Evolutionary conservation across 2,113 vertebrate genomes (phyloP).

Genomic region (Lucifuga dentata): DNA sequence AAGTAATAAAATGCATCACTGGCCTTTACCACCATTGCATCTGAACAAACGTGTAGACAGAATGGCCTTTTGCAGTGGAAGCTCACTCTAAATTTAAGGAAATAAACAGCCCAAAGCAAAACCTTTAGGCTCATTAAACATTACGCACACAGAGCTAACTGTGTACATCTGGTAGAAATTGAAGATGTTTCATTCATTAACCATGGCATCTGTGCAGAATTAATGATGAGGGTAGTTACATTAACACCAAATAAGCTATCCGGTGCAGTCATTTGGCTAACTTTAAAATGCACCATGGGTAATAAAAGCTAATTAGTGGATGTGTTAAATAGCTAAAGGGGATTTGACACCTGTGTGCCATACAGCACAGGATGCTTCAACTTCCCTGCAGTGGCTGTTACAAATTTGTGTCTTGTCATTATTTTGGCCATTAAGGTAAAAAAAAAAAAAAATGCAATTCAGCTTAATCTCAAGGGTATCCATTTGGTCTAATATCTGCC

Average conservation of each 20-base stretch:
- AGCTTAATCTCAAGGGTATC: too few species aligned
- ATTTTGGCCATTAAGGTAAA: slow-evolving; percentile 27
- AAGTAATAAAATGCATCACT: not conserved
- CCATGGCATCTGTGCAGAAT: slow-evolving; percentile 49
- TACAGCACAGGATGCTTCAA: slow-evolving; percentile 5
- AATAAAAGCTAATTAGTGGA: slow-evolving; percentile 55
- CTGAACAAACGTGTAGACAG: not conserved
- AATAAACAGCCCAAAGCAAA: slow-evolving; percentile 10
- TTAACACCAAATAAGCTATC: slow-evolving; percentile 50
- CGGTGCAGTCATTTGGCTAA: slow-evolving; percentile 38
- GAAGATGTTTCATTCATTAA: slow-evolving; percentile 47
- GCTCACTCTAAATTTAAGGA: not conserved
- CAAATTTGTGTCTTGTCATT: slow-evolving; percentile 48
- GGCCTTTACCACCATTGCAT: slow-evolving; percentile 6
- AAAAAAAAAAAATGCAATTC: too few species aligned
- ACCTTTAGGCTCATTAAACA: slow-evolving; percentile 7
- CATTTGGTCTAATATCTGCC: too few species aligned
- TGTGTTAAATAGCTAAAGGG: slow-evolving; percentile 39
- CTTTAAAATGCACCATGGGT: slow-evolving; percentile 50
- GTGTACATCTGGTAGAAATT: slow-evolving; percentile 54
- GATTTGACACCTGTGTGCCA: slow-evolving; percentile 55
- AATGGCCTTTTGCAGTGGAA: not conserved
- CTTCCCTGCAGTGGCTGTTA: slow-evolving; percentile 30
- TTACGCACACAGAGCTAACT: slow-evolving; percentile 9
- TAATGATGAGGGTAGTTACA: slow-evolving; percentile 56